These are phyloP conservation scores for Pollachius pollachius DNA, from an alignment of 2,113 vertebrate species.

Conservation along the genomic window DNA sequence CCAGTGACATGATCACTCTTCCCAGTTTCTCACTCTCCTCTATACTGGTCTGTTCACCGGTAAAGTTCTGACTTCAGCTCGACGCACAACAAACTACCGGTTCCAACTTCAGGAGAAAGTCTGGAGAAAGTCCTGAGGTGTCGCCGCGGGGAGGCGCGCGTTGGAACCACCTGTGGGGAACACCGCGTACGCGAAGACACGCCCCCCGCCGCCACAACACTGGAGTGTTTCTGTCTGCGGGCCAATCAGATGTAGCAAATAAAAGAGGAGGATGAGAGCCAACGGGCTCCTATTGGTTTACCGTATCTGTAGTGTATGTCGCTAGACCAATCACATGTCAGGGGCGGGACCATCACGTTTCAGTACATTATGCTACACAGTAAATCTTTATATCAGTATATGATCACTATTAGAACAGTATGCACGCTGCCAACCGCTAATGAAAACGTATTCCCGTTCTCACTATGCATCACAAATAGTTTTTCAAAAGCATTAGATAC, in stretches of 20 bases:
- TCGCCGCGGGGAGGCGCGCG: slow-evolving; percentile 41
- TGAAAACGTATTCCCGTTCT: background rate
- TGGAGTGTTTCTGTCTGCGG: background rate
- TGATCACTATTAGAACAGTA: background rate
- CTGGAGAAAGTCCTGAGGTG: slow-evolving; percentile 44
- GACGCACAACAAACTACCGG: background rate
- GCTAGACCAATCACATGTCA: slow-evolving; percentile 17
- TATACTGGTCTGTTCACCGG: background rate
- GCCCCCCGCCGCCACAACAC: background rate
- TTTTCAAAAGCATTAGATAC: too few relatives aligned
- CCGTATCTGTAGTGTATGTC: slow-evolving; percentile 8
- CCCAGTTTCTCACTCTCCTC: background rate
- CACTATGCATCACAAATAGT: too few relatives aligned
- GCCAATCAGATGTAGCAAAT: background rate
- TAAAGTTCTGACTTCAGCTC: background rate
- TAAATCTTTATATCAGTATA: too few relatives aligned
- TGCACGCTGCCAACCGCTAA: background rate
- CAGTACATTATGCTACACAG: slow-evolving; percentile 9
- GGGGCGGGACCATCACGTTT: slow-evolving; percentile 25
- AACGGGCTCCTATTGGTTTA: background rate
- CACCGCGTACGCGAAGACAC: background rate
- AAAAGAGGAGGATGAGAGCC: background rate
- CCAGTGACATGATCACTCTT: slow-evolving; percentile 48
- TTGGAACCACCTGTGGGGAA: slow-evolving; percentile 10
- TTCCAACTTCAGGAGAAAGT: background rate